Evolutionary conservation across 2,113 vertebrate genomes (phyloP), one percentile per base, ranked within the genome.

Genomic region (Andinoacara biseriatus): DNA sequence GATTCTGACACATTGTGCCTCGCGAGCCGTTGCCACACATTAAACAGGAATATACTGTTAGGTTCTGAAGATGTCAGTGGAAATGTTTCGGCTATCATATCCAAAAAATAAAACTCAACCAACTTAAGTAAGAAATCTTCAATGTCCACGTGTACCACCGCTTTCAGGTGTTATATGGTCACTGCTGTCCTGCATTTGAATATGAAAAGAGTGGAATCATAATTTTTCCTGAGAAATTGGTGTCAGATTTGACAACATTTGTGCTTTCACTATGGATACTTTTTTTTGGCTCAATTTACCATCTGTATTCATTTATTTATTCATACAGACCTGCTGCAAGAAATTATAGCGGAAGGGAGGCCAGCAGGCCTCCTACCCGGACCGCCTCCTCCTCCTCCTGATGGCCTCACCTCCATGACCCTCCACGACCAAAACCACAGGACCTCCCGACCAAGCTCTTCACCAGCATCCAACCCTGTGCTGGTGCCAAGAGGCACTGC

Each of bases 311-410:
- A 52, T 11, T 20, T 22, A 31, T 31, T 33, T 7, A 35, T 7
- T 20, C 17, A 38, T 6, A 1, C 62, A 97, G 97, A 96, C 6
- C 93, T 97, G 49, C 95, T 98, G 0, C 65, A 96, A 0, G 96
- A 97, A 74, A 43, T 82, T 56, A 90, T 95, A 87, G 96, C 79
- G 86, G 88, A 80, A 84, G 91, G 89, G 8, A 62, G 1, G 1
- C 4, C 15, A 0, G 13, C 3, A 31, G 7, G 4, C 56, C 2
- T 8, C 76, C 90, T 96, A 9, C 95, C 95, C 1, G 82, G 91
- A 22, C 95, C 94, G 20, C 83, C 72, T 0, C 93, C 93, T 33
- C 88, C 89, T 9, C 94, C 94, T 59, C 88, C 92, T 20, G 31
- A 26, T 2, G 84, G 86, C 29, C 46, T 74, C 33, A 65, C 79